These are phyloP conservation scores for Ephestia elutella DNA, from an alignment of 1,140 invertebrate genomes.

Conservation along the genomic window DNA sequence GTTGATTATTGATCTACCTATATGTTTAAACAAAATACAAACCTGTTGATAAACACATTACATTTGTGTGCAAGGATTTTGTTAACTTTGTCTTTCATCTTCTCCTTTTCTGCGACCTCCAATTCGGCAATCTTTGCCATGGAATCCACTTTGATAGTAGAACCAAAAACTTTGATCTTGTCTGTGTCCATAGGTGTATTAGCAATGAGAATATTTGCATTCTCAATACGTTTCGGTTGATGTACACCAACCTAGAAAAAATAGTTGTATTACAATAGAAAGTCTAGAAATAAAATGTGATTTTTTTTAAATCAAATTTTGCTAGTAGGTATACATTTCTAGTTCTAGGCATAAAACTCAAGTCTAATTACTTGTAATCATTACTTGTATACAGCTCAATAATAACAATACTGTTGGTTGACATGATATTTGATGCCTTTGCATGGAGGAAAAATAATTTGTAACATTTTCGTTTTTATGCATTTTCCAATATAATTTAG, in stretches of 20 bases:
- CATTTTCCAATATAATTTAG: too few relatives aligned
- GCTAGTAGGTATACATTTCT: too few relatives aligned
- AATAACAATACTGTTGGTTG: too few relatives aligned
- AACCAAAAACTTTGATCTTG: slow-evolving; percentile 99
- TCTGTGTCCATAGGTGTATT: slow-evolving; percentile 99
- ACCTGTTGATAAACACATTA: slow-evolving; percentile 99
- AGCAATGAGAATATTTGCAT: slow-evolving; percentile 97
- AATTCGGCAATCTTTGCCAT: slow-evolving; percentile 98
- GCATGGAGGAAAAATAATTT: too few relatives aligned
- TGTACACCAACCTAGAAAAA: slow-evolving; percentile 75
- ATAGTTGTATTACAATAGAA: slow-evolving; percentile 11
- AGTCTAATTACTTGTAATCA: too few relatives aligned
- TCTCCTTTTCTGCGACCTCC: slow-evolving; percentile 98
- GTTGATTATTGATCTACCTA: too few relatives aligned
- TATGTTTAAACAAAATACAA: slow-evolving; percentile 29
- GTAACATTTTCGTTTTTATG: too few relatives aligned
- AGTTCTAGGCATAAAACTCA: too few relatives aligned
- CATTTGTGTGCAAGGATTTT: slow-evolving; percentile 97
- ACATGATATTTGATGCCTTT: too few relatives aligned
- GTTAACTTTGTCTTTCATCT: slow-evolving; percentile 99
- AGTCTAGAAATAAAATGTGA: too few relatives aligned
- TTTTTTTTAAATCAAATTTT: too few relatives aligned
- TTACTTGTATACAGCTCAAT: too few relatives aligned
- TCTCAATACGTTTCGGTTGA: slow-evolving; percentile 93
- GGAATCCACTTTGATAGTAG: slow-evolving; percentile 97